phyloP scores from a whole-genome alignment of 2,113 vertebrate species.

The Gobiocypris rarus region DNA sequence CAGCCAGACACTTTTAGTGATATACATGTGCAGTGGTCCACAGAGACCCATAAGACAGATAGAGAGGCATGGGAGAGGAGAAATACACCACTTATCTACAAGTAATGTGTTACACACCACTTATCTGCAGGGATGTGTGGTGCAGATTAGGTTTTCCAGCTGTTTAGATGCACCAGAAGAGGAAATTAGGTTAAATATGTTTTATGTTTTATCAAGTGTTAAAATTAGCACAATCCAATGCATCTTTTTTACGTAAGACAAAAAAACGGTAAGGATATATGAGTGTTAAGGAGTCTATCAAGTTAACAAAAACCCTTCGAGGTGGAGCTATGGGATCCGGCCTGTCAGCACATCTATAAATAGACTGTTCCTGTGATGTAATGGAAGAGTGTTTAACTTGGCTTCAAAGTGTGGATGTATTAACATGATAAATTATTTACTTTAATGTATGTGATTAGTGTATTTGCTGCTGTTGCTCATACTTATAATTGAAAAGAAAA shows the following conservation, averaged over 20 bases:
- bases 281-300: neutral
- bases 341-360: slow-evolving; percentile 30
- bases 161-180: neutral
- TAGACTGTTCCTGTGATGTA: neutral
- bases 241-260: neutral
- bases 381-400: neutral
- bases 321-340: neutral
- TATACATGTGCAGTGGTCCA: neutral
- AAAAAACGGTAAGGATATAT: neutral
- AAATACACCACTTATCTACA: slow-evolving; percentile 8
- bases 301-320: neutral
- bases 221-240: neutral
- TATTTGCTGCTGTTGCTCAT: neutral
- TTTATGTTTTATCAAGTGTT: neutral
- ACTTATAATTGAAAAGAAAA: neutral
- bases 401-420: slow-evolving; percentile 3
- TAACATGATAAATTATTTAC: neutral
- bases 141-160: neutral
- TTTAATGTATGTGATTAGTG: neutral
- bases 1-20: neutral
- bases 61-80: neutral
- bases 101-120: neutral
- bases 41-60: neutral
- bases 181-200: neutral
- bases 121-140: neutral